Evolutionary conservation across 2,888 invertebrate species (phyloP).

Genomic region (Cheiracanthium punctorium): DNA sequence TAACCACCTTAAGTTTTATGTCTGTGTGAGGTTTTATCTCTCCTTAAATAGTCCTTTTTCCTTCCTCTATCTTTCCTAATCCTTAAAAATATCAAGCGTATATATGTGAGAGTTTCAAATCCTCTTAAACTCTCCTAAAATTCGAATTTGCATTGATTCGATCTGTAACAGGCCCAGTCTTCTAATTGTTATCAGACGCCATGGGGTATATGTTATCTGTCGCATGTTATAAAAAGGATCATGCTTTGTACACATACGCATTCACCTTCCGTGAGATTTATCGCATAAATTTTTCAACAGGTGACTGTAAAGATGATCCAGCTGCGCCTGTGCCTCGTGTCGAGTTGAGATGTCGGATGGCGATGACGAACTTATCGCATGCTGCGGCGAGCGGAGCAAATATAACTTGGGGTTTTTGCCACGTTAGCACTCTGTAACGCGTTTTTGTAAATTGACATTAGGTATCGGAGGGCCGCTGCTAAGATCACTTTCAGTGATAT

Average conservation of each 20-base stretch:
- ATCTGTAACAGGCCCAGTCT: too few relatives aligned
- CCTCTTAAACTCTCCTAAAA: too few relatives aligned
- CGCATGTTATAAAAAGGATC: too few relatives aligned
- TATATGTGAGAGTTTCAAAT: too few relatives aligned
- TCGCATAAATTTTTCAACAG: conserved; percentile 24
- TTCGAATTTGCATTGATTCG: too few relatives aligned
- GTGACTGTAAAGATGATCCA: conserved; percentile 29
- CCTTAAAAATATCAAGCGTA: too few relatives aligned
- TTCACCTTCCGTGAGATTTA: neutral
- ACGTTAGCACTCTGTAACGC: conserved; percentile 59
- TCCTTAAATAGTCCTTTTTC: too few relatives aligned
- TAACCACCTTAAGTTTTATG: too few relatives aligned
- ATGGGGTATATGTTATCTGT: too few relatives aligned
- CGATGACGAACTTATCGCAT: conserved; percentile 20
- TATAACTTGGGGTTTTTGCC: conserved; percentile 60
- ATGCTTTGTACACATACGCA: neutral
- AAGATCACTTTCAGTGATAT: neutral
- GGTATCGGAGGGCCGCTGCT: neutral
- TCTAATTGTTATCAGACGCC: too few relatives aligned
- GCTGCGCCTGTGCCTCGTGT: conserved; percentile 25
- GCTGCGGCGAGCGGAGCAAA: neutral
- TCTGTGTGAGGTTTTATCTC: too few relatives aligned
- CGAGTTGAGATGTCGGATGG: conserved; percentile 18
- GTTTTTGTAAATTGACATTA: conserved; percentile 52
- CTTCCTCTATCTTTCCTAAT: too few relatives aligned